Evolutionary conservation across 37 sponge, comb jelly and placozoan genomes (phyloP), one percentile per base, ranked within the genome.

Genomic region (Aphrocallistes beatrix): DNA sequence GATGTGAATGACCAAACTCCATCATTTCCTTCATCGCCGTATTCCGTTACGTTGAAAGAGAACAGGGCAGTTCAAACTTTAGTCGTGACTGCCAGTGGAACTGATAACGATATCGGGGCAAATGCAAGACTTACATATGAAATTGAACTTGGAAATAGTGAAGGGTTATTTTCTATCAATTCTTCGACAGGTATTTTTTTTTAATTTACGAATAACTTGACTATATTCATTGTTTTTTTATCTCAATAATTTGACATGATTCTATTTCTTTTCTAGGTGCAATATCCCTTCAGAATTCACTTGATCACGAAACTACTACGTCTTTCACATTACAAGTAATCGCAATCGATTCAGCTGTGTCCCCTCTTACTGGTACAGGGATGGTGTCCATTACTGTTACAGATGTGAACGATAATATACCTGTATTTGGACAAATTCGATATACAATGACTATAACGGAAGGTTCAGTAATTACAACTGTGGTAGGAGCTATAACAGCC

Each of bases 21-120:
- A 30, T 19, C 21, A 60, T 60, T 60, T 13, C 28, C 28, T 21
- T 28, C n/a, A n/a, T n/a, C 75, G 8, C 25, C 75, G 21, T 28
- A 19, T 3, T 19, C 75, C n/a, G 75, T 30, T 25, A 60, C 75
- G 10, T 30, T 60, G 3, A 30, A 19, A 6, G 75, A 60, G 75
- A 13, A 60, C n/a, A 28, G 28, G 10, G 75, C 75, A 60, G 8
- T 60, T 19, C 6, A 6, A 60, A 28, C 25, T 19, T 19, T 30
- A 6, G 75, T 60, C 3, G 3, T 6, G 25, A 60, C 75, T 28
- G n/a, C n/a, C 3, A 60, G 28, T 3, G 75, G 28, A 32, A 60
- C 75, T 60, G 75, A 60, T 60, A 30, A 21, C n/a, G 75, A 60
- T 60, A 60, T 60, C 75, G 75, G 75, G 21, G 75, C 75, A 6